Evolutionary conservation across 2,797 vertebrate genomes (phyloP).

Genomic region (Ctenochaetus hawaiiensis): DNA sequence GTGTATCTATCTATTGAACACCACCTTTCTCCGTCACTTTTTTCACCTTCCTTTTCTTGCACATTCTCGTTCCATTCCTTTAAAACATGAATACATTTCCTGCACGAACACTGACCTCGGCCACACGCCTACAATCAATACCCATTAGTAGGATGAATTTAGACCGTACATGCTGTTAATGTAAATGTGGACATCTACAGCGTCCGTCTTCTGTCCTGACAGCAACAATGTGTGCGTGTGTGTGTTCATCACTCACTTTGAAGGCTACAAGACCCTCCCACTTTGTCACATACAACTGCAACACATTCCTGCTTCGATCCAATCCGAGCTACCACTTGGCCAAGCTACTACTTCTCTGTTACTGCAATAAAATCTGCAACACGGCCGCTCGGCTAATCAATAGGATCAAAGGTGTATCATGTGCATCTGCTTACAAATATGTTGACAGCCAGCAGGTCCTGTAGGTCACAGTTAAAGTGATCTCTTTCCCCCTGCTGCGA

Average conservation of each 20-base stretch:
- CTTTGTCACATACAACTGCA: slow-evolving; percentile 68
- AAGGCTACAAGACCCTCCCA: slow-evolving; percentile 34
- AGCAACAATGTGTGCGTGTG: not conserved
- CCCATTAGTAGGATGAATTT: slow-evolving; percentile 34
- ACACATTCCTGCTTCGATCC: slow-evolving; percentile 78
- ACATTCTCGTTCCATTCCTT: slow-evolving; percentile 10
- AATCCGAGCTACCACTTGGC: slow-evolving; percentile 39
- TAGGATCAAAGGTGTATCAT: slow-evolving; percentile 80
- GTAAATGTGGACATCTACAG: slow-evolving; percentile 43
- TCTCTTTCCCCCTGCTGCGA: slow-evolving; percentile 14
- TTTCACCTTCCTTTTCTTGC: not conserved
- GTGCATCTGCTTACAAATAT: slow-evolving; percentile 72
- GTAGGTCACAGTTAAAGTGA: slow-evolving; percentile 28
- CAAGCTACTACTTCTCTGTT: slow-evolving; percentile 84
- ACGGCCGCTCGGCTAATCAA: slow-evolving; percentile 84
- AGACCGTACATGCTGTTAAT: slow-evolving; percentile 40
- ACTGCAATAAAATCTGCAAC: slow-evolving; percentile 86
- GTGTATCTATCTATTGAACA: slow-evolving; percentile 14
- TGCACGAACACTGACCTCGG: slow-evolving; percentile 1
- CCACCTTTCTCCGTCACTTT: not conserved
- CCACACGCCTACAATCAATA: slow-evolving; percentile 49
- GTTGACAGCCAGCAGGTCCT: slow-evolving; percentile 55
- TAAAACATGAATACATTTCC: slow-evolving; percentile 26
- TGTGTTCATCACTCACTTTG: slow-evolving; percentile 24
- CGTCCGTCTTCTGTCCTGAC: slow-evolving; percentile 2